Evolutionary conservation across 1,140 invertebrate species (phyloP).

Genomic region (Lordiphosa collinella): DNA sequence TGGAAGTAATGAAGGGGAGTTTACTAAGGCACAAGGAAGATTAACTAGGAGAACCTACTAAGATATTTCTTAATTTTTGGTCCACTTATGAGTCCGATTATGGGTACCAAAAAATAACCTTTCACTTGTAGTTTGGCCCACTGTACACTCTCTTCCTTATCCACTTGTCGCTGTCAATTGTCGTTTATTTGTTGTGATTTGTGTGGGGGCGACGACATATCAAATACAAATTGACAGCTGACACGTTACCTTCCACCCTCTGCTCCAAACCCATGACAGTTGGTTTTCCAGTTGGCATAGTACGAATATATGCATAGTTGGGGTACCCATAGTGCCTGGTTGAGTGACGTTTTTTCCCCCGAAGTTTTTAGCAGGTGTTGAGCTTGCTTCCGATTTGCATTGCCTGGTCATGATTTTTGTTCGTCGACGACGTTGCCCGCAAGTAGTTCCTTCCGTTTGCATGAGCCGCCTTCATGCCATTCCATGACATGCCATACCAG

Average conservation of each 20-base stretch:
- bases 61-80: no score
- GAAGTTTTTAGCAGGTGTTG: conserved; percentile 58
- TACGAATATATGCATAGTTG: no score
- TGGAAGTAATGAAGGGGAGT: not conserved
- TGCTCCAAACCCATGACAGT: conserved; percentile 32
- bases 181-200: conserved; percentile 72
- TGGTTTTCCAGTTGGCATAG: conserved; percentile 5
- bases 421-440: conserved; percentile 55
- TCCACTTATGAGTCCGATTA: no score
- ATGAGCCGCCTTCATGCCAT: conserved; percentile 30
- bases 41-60: no score
- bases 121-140: not conserved
- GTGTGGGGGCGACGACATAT: conserved; percentile 48
- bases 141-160: conserved; percentile 14
- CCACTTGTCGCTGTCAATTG: conserved; percentile 72
- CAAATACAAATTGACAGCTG: conserved; percentile 72
- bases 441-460: conserved; percentile 68
- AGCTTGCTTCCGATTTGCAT: conserved; percentile 61
- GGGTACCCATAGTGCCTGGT: no score
- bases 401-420: conserved; percentile 39
- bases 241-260: conserved; percentile 44
- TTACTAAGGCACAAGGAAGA: not conserved
- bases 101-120: no score
- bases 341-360: conserved; percentile 13
- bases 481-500: conserved; percentile 16